phyloP scores from a whole-genome alignment of 2,888 invertebrate genomes.

The Athalia rosae region DNA sequence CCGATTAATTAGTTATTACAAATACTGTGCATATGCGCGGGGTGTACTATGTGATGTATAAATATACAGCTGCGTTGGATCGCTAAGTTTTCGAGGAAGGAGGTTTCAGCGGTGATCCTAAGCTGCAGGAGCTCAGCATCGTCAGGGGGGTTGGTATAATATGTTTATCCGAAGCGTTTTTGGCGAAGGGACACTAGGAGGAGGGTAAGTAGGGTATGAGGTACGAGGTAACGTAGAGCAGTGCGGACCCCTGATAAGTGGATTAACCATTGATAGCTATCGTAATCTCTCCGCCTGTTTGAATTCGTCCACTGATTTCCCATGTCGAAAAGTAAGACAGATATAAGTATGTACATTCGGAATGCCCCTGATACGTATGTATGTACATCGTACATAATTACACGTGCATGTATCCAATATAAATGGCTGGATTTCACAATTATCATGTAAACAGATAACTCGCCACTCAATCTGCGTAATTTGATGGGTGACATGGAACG shows the following conservation, averaged over 20 bases:
- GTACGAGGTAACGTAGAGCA: slow-evolving; percentile 29
- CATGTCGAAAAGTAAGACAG: slow-evolving; percentile 34
- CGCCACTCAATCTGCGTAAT: slow-evolving; percentile 22
- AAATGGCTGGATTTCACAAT: not conserved
- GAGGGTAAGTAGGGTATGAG: slow-evolving; percentile 26
- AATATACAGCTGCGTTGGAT: not conserved
- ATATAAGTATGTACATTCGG: not conserved
- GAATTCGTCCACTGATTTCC: slow-evolving; percentile 42
- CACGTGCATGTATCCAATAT: not conserved
- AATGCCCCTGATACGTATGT: too few relatives aligned
- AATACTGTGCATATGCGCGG: not conserved
- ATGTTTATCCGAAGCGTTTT: slow-evolving; percentile 48
- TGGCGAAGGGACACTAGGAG: slow-evolving; percentile 39
- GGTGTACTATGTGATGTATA: not conserved
- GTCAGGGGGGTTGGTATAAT: slow-evolving; percentile 53
- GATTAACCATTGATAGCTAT: slow-evolving; percentile 60
- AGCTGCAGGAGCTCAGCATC: slow-evolving; percentile 49
- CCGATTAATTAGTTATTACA: not conserved
- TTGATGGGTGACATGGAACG: slow-evolving; percentile 26
- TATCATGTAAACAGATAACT: slow-evolving; percentile 39
- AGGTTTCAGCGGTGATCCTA: slow-evolving; percentile 40
- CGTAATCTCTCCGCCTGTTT: slow-evolving; percentile 51
- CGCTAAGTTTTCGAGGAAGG: slow-evolving; percentile 23
- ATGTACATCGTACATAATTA: not conserved
- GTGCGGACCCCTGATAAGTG: slow-evolving; percentile 57